Evolutionary conservation across 1,140 invertebrate species (phyloP), one percentile per base, ranked within the genome.

Genomic region (Aphelinus certus): DNA sequence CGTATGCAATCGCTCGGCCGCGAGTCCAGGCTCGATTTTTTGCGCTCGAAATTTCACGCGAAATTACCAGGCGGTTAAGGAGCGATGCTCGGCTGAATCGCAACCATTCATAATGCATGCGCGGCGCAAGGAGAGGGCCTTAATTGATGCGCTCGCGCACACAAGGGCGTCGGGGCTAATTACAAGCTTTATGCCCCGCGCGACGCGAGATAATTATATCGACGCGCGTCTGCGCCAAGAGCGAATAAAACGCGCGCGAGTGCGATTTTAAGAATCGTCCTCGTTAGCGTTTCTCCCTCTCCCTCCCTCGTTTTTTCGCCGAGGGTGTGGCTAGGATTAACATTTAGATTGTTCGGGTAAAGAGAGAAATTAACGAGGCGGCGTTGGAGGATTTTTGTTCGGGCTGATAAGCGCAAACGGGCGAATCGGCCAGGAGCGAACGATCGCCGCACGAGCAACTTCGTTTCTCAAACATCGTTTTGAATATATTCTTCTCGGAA

Each of bases 261-360:
- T 42, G 7, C 49, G 62, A 47, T 79, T 82, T 72, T 26, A 26
- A 26, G 26, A 26, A 26, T 77, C 66, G 73, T 76, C 63, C 83
- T 84, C 81, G 83, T 87, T 86, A 87, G 85, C 77, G 82, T 78
- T 87, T 86, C 84, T 83, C 81, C 68, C 57, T 1, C n/a, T 57
- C 7, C 42, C 48, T 26, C 26, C 26, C 26, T 63, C 58, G n/a
- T 49, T 66, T 67, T 83, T 87, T 87, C 78, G 46, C 79, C 77
- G 81, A 79, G 82, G 85, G 85, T 84, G 84, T 86, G 85, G 85
- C 84, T 71, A 82, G 82, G 77, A 88, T 88, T 87, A 87, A 82
- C 87, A 88, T 88, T 88, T 88, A 87, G 79, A 88, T 88, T 87
- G 84, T 83, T 77, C 66, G 26, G 26, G 26, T 26, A 26, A 26